Evolutionary conservation across 2,888 invertebrate species (phyloP).

Genomic region (Aspidapion aeneum): DNA sequence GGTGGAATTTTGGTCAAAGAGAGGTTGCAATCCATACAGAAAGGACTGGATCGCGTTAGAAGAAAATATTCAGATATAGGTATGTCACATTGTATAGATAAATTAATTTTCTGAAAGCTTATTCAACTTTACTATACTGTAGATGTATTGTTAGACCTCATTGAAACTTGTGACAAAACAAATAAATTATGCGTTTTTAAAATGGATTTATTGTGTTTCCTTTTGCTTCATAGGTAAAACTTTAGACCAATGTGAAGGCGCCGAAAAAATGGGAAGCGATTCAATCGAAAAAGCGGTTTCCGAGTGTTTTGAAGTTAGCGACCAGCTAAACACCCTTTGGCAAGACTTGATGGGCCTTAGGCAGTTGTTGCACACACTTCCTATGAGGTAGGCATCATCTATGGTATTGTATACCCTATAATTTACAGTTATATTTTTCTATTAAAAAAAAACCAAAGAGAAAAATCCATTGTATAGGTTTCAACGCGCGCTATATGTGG

Average conservation of each 20-base stretch:
- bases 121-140: too few species aligned
- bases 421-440: too few species aligned
- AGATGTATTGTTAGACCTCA: too few species aligned
- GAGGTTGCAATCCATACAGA: slow-evolving; percentile 67
- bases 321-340: slow-evolving; percentile 70
- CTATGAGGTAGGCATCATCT: too few species aligned
- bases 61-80: slow-evolving; percentile 62
- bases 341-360: slow-evolving; percentile 72
- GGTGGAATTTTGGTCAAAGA: slow-evolving; percentile 71
- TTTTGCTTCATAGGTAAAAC: slow-evolving; percentile 50
- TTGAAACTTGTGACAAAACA: too few species aligned
- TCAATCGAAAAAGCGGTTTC: slow-evolving; percentile 72
- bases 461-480: too few species aligned
- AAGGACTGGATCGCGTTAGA: slow-evolving; percentile 65
- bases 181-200: too few species aligned
- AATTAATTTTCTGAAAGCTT: too few species aligned
- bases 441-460: too few species aligned
- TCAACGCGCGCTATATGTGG: too few species aligned
- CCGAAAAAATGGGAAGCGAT: slow-evolving; percentile 71
- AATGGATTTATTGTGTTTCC: too few species aligned
- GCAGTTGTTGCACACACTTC: slow-evolving; percentile 74
- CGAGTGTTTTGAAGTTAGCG: slow-evolving; percentile 67
- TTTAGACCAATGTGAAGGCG: slow-evolving; percentile 70
- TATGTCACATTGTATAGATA: background rate
- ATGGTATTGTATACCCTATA: too few species aligned